phyloP scores from a whole-genome alignment of 1,140 invertebrate genomes.

The Aphis gossypii region DNA sequence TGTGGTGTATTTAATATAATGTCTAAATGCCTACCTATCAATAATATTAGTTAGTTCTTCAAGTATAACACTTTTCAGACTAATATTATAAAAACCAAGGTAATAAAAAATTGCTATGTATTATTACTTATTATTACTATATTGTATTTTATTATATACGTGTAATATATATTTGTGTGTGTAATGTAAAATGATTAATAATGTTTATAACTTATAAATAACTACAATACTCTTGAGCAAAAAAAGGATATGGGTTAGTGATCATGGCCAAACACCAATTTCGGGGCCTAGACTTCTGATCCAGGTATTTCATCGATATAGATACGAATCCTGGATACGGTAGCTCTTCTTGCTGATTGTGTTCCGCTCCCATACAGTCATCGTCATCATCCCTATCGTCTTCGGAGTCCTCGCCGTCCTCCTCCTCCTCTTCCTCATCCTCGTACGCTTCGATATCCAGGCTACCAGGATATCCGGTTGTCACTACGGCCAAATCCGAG shows the following conservation, averaged over 20 bases:
- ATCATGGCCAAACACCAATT: conserved; percentile 94
- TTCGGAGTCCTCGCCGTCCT: conserved; percentile 58
- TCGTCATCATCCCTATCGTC: conserved; percentile 61
- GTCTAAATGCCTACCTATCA: not conserved
- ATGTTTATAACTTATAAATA: not conserved
- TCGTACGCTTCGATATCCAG: conserved; percentile 68
- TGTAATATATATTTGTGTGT: not conserved
- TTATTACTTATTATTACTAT: not conserved
- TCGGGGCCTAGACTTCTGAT: conserved; percentile 84
- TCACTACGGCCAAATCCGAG: conserved; percentile 32
- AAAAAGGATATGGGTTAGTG: conserved; percentile 99
- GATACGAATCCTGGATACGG: conserved; percentile 90
- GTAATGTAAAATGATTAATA: not conserved
- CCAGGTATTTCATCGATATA: conserved; percentile 81
- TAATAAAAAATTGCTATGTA: not conserved
- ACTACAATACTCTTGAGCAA: not conserved
- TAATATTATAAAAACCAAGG: not conserved
- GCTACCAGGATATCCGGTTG: conserved; percentile 30
- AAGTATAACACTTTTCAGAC: not conserved
- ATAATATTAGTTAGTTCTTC: not conserved
- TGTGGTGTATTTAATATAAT: not conserved
- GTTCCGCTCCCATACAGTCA: conserved; percentile 61
- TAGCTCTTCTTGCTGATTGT: conserved; percentile 66
- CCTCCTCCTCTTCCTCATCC: conserved; percentile 60
- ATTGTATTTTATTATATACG: not conserved